Base-by-base conservation (phyloP, 2,797 vertebrate genomes). In the Molothrus ater region DNA sequence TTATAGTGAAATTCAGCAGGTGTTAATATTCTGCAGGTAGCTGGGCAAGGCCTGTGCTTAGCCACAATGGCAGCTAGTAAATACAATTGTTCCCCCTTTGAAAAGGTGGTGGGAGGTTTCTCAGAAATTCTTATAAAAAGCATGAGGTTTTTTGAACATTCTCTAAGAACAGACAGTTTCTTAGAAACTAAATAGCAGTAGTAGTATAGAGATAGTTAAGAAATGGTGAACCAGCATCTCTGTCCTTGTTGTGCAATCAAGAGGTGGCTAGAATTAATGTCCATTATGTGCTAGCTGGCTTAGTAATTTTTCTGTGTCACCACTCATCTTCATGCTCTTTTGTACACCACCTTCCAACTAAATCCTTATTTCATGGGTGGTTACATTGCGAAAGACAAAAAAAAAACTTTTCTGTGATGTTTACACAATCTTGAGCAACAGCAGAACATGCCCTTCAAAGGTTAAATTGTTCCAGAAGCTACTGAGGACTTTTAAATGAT, bases 401-500 rank as follows among this genome's bases (percentile, higher is more conserved):
- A 87, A 96, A 96, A 96, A 95, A 95, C 85, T 96, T 95, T 95
- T 95, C 89, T 78, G 75, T 95, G 71, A 88, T 51, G 79, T 96
- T 97, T 97, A 96, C 57, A 96, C 87, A 90, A 43, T 91, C 96
- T 95, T 81, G 71, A 96, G 90, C 86, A 96, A 97, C 88, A 94
- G 88, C 68, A 90, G 94, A 88, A 98, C 94, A 89, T 96, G 96
- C 93, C 94, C 84, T 96, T 95, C 96, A 96, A 96, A 97, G 97
- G 96, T 95, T 97, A 97, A 96, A 95, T 93, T 94, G 88, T 93
- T 97, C 95, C 94, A 97, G 95, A 79, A 97, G 88, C 90, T 96
- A 93, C 79, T 79, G 90, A 93, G 80, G 81, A 94, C 82, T 97
- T 97, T 92, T 76, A 97, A 96, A 92, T 20, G 2, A 63, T 64